Evolutionary conservation across 2,113 vertebrate species (phyloP).

Genomic region (Numida meleagris): DNA sequence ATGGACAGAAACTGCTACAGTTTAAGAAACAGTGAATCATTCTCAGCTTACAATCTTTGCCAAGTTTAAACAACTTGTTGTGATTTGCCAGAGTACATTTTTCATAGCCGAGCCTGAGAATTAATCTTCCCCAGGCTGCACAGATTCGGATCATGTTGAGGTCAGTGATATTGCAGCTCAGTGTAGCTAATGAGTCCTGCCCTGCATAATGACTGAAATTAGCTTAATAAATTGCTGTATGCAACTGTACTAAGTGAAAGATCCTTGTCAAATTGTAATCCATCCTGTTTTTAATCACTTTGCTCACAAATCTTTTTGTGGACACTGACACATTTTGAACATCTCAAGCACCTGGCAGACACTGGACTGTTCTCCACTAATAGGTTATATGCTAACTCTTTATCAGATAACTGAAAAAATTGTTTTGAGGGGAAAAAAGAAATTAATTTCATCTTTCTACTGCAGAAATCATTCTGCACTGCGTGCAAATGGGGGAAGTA

Average conservation of each 20-base stretch:
- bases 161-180: neutral
- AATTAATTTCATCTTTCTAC: neutral
- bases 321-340: neutral
- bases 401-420: neutral
- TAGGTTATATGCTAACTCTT: neutral
- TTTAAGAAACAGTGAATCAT: neutral
- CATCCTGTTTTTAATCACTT: neutral
- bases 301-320: constrained; percentile 4
- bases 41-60: neutral
- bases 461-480: neutral
- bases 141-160: neutral
- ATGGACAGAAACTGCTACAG: constrained; percentile 29
- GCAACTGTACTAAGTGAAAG: neutral
- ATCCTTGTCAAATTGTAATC: neutral
- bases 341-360: neutral
- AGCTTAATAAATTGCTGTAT: constrained; percentile 4
- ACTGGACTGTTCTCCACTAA: neutral
- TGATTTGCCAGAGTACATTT: neutral
- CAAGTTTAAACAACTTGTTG: neutral
- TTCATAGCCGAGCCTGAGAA: neutral
- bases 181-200: constrained; percentile 22
- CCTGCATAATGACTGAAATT: constrained; percentile 11
- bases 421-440: neutral
- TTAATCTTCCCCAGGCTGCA: neutral
- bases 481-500: neutral